A percentile compares a stretch with the other conserved stretches of the same genome.
These are phyloP conservation scores for Chaetophractus vellerosus DNA, from an alignment of 2,797 vertebrate genomes.

Conservation along the genomic window DNA sequence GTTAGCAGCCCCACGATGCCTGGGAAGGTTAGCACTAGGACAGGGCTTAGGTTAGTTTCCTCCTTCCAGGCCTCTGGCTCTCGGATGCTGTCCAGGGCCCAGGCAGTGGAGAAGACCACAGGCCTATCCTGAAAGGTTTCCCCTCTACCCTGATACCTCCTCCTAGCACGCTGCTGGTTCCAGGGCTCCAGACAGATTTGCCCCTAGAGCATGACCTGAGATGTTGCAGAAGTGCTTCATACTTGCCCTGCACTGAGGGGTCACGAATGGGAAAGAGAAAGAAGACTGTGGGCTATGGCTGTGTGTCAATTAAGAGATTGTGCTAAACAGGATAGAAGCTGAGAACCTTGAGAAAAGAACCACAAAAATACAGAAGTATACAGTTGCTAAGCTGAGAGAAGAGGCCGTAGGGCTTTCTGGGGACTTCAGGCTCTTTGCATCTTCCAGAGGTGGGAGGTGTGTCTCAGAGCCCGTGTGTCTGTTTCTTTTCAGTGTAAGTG, in stretches of 20 bases:
- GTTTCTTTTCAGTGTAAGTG: slow-evolving; percentile 95
- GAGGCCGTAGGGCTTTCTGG: background rate
- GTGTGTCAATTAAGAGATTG: background rate
- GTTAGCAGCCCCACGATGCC: background rate
- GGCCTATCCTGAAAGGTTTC: slow-evolving; percentile 5
- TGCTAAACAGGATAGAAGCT: slow-evolving; percentile 4
- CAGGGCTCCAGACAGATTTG: background rate
- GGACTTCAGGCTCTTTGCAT: background rate
- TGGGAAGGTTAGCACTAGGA: background rate
- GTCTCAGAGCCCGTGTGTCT: slow-evolving; percentile 16
- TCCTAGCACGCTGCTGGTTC: background rate
- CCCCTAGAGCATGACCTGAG: background rate
- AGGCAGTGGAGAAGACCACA: background rate
- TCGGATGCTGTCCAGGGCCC: background rate
- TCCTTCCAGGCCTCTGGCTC: background rate
- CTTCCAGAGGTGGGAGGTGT: background rate
- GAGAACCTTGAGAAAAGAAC: slow-evolving; percentile 38
- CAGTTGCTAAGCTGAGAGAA: background rate
- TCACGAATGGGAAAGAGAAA: background rate
- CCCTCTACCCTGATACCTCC: background rate
- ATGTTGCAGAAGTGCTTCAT: slow-evolving; percentile 19
- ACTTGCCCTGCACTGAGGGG: slow-evolving; percentile 29
- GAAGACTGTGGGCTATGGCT: background rate
- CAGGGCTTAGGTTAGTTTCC: background rate
- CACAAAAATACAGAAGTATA: background rate